Evolutionary conservation across 1,140 invertebrate genomes (phyloP).

Genomic region (Spodoptera litura): DNA sequence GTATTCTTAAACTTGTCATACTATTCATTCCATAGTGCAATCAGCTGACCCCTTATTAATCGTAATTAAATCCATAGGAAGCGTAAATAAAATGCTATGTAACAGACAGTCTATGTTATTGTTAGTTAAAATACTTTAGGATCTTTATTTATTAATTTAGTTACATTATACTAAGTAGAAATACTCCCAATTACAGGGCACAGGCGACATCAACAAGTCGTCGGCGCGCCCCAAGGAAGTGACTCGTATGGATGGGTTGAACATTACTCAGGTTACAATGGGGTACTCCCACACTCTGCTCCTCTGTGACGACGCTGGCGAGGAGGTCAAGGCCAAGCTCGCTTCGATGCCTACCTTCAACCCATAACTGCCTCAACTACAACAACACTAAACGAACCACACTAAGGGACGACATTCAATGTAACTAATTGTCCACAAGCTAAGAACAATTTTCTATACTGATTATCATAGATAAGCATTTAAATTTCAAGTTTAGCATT

Average conservation of each 20-base stretch:
- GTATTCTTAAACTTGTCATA: too few species aligned
- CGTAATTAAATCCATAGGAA: too few species aligned
- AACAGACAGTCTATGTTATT: too few species aligned
- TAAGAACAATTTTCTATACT: constrained; percentile 17
- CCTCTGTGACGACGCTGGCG: constrained; percentile 83
- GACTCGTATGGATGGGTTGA: constrained; percentile 92
- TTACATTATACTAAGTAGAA: background rate
- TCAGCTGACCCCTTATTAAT: too few species aligned
- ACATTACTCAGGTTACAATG: constrained; percentile 93
- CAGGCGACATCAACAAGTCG: constrained; percentile 95
- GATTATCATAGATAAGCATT: background rate
- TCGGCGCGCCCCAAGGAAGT: constrained; percentile 96
- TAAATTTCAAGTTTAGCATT: background rate
- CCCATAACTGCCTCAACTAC: constrained; percentile 54
- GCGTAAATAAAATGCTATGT: too few species aligned
- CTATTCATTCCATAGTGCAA: too few species aligned
- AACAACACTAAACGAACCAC: background rate
- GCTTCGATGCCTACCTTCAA: constrained; percentile 82
- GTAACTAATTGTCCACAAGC: background rate
- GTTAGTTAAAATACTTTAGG: too few species aligned
- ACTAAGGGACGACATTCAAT: background rate
- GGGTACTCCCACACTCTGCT: constrained; percentile 94
- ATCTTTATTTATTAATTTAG: too few species aligned
- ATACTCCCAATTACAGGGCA: constrained; percentile 87
- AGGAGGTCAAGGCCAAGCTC: constrained; percentile 84